These are phyloP conservation scores for Acrobasis repandana DNA, from an alignment of 2,888 invertebrate species.

Conservation along the genomic window DNA sequence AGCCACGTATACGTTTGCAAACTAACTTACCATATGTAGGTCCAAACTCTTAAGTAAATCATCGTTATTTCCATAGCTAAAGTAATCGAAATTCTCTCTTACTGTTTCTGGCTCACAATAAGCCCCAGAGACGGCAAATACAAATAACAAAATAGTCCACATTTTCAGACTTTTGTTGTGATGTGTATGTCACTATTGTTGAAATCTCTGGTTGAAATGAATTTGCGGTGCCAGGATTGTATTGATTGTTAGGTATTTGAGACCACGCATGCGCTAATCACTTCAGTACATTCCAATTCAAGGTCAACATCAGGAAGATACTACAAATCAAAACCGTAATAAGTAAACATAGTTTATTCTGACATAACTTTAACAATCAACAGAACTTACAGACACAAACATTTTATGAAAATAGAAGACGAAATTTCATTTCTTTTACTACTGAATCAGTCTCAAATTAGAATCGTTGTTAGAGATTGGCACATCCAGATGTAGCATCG, in stretches of 20 bases:
- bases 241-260: constrained; percentile 61
- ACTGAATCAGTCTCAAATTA: constrained; percentile 74
- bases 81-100: constrained; percentile 73
- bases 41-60: constrained; percentile 69
- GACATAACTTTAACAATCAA: constrained; percentile 55
- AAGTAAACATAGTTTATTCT: constrained; percentile 64
- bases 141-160: constrained; percentile 53
- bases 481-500: constrained; percentile 42
- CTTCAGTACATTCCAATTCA: constrained; percentile 46
- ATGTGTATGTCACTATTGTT: constrained; percentile 50
- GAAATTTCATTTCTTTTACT: constrained; percentile 69
- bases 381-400: constrained; percentile 46
- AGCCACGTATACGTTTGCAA: constrained; percentile 11
- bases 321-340: constrained; percentile 49
- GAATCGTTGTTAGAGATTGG: constrained; percentile 65
- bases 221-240: constrained; percentile 49
- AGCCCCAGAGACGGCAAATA: constrained; percentile 49
- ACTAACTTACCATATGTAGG: constrained; percentile 62
- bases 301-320: constrained; percentile 50
- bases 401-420: constrained; percentile 71
- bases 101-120: constrained; percentile 75
- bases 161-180: constrained; percentile 64
- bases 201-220: too few relatives aligned
- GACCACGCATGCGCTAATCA: constrained; percentile 64
- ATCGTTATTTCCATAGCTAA: constrained; percentile 70